A percentile compares a stretch with the other conserved stretches of the same genome.
These are phyloP conservation scores for Antheraea assamensis DNA, from an alignment of 2,888 invertebrate genomes.

Conservation along the genomic window DNA sequence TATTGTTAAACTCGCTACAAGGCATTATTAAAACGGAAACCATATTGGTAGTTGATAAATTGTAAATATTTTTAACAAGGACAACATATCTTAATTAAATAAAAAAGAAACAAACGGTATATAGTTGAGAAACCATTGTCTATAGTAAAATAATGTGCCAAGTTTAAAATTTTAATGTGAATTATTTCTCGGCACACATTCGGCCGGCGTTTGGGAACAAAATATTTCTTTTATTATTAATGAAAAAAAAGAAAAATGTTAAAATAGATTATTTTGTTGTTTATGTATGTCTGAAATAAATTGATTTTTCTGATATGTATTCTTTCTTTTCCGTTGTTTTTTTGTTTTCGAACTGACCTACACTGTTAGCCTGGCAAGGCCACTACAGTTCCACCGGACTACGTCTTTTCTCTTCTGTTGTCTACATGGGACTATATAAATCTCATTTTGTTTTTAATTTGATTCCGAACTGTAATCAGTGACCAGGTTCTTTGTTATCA, in stretches of 20 bases:
- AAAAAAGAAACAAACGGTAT: neutral
- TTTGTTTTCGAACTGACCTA: too few relatives aligned
- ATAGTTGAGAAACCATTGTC: neutral
- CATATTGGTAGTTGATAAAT: neutral
- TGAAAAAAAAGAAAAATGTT: neutral
- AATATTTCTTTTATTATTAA: neutral
- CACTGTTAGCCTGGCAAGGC: too few relatives aligned
- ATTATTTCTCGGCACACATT: constrained; percentile 5
- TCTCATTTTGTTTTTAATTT: too few relatives aligned
- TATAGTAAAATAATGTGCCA: constrained; percentile 15
- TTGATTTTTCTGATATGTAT: constrained; percentile 10
- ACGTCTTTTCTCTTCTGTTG: neutral
- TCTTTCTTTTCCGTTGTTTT: neutral
- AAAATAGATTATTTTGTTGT: constrained; percentile 17
- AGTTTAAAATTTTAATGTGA: constrained; percentile 2
- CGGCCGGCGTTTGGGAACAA: constrained; percentile 7
- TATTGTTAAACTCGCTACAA: neutral
- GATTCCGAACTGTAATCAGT: too few relatives aligned
- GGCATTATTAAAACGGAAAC: neutral
- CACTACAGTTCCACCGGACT: too few relatives aligned
- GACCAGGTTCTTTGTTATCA: too few relatives aligned
- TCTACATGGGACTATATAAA: too few relatives aligned
- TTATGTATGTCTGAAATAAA: constrained; percentile 17
- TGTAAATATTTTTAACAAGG: constrained; percentile 19
- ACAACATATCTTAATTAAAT: constrained; percentile 20